Evolutionary conservation across 2,888 invertebrate species (phyloP), one percentile per base, ranked within the genome.

Genomic region (Nysson spinosus): DNA sequence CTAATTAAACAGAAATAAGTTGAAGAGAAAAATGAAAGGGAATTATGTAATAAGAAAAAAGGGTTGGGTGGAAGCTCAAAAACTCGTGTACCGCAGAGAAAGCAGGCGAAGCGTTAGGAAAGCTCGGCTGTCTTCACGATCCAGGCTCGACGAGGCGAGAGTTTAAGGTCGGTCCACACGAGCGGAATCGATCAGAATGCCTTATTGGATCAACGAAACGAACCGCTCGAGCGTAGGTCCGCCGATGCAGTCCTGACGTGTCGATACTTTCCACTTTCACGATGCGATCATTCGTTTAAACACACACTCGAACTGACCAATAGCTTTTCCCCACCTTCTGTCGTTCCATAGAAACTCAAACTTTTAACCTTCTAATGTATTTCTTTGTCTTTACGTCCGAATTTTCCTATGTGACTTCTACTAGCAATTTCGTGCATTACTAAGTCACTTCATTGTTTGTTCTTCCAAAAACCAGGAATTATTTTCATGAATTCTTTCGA

Each of bases 191-290:
- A 64, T 58, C 50, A 24, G 5, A 22, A 5, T 51, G 49, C 66
- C 58, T 64, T 58, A 64, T 67, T 49, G 64, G 47, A 64, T 67
- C 64, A 58, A 20, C 57, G 58, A 56, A 52, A 64, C 64, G 42
- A 67, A 58, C 44, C 66, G 43, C 28, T 64, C 34, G 35, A 52
- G 43, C 64, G 58, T 67, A 49, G 26, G 30, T 67, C 52, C 66
- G 43, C 54, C 62, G 37, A 44, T 12, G 24, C 34, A n/a, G n/a
- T n/a, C n/a, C n/a, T n/a, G 26, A 3, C 39, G 24, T 16, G 58
- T 51, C 51, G 39, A 46, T 40, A 51, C 52, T 16, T 26, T 17
- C 20, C 16, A 26, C 42, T 12, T 46, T 46, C 42, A 22, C 46
- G 28, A 1, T 26, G 11, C 42, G 54, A 49, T 35, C 58, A 28